Conservation (phyloP, 2,888 invertebrate genomes). For the Argyresthia albistria region DNA sequence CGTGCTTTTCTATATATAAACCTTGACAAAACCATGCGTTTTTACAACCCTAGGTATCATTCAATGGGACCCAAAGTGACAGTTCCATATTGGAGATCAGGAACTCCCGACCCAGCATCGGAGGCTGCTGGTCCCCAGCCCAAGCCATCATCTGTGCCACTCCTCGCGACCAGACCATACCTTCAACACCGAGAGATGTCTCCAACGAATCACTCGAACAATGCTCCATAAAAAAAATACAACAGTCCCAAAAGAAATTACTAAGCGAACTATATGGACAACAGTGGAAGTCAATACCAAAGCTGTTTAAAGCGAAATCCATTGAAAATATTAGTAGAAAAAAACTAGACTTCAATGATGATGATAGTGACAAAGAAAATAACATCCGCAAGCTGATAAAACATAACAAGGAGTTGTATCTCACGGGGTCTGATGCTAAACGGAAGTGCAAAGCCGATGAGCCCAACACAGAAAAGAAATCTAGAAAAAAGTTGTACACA, state of each 20-base stretch:
- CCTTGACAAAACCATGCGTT: not conserved
- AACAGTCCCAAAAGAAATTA: conserved; percentile 50
- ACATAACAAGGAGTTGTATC: conserved; percentile 38
- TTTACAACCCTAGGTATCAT: conserved; percentile 33
- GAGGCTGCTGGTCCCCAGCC: conserved; percentile 55
- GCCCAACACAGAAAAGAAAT: conserved; percentile 33
- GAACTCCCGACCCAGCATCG: conserved; percentile 32
- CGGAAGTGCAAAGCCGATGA: conserved; percentile 21
- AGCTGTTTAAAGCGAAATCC: conserved; percentile 43
- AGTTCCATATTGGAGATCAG: conserved; percentile 20
- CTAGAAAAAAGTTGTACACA: conserved; percentile 51
- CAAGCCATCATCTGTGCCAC: conserved; percentile 51
- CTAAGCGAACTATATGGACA: conserved; percentile 69
- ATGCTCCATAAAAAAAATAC: conserved; percentile 51
- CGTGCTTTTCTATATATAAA: not conserved
- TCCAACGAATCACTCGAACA: conserved; percentile 50
- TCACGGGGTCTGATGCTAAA: conserved; percentile 46
- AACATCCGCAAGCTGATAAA: conserved; percentile 29
- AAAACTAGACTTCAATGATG: conserved; percentile 40
- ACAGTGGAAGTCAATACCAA: conserved; percentile 65
- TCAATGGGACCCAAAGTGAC: conserved; percentile 32
- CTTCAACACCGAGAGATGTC: conserved; percentile 46
- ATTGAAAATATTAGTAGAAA: conserved; percentile 38
- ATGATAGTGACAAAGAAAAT: conserved; percentile 51
- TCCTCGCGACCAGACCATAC: conserved; percentile 34